These are phyloP conservation scores for Magallana angulata DNA, from an alignment of 1,140 invertebrate genomes.

Conservation along the genomic window DNA sequence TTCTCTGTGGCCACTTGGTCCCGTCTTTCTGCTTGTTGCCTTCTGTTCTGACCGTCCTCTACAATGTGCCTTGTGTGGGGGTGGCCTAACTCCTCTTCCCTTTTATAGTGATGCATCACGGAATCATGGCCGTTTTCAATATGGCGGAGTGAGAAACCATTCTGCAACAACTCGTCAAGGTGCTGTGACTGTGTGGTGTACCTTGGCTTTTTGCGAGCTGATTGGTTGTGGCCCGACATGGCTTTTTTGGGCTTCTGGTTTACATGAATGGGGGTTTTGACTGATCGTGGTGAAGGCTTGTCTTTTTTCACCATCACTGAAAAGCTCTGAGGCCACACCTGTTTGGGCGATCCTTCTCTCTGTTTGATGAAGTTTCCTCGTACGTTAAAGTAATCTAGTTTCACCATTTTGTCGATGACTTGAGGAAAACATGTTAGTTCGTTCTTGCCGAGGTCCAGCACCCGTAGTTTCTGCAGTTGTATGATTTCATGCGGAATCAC, in stretches of 20 bases:
- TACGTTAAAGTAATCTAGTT: slow-evolving; percentile 73
- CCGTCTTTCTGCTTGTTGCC: too few species aligned
- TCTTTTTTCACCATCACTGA: slow-evolving; percentile 1
- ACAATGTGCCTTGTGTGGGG: slow-evolving; percentile 16
- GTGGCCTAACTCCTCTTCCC: slow-evolving; percentile 24
- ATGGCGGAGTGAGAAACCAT: slow-evolving; percentile 61
- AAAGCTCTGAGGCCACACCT: slow-evolving; percentile 43
- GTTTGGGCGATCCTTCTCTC: background rate
- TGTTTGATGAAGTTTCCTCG: slow-evolving; percentile 67
- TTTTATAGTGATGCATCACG: slow-evolving; percentile 47
- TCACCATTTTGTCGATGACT: slow-evolving; percentile 67
- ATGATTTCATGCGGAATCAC: slow-evolving; percentile 73
- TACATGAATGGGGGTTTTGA: background rate
- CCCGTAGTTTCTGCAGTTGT: slow-evolving; percentile 68
- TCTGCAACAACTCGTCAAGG: slow-evolving; percentile 61
- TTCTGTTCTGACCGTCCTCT: background rate
- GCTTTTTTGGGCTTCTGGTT: slow-evolving; percentile 10
- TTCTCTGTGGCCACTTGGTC: background rate
- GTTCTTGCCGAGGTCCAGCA: slow-evolving; percentile 74
- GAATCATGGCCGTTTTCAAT: slow-evolving; percentile 58
- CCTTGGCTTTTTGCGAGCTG: background rate
- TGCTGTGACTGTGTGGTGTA: slow-evolving; percentile 23
- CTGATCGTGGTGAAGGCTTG: background rate
- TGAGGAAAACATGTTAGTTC: slow-evolving; percentile 68
- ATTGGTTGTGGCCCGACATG: background rate